phyloP scores from a whole-genome alignment of 1,140 invertebrate genomes.

The Drosophila kikkawai region DNA sequence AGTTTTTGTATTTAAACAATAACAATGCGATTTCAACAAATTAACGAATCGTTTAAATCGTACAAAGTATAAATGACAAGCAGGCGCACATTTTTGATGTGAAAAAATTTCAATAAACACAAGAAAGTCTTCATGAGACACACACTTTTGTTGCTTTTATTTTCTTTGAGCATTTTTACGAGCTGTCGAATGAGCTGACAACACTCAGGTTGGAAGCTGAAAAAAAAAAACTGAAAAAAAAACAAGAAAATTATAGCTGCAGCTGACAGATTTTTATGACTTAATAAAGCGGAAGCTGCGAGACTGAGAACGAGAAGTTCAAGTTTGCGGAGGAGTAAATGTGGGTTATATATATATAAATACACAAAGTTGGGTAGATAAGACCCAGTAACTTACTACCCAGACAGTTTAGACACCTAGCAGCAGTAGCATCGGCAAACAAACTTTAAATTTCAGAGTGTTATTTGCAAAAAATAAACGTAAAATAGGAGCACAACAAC shows the following conservation, averaged over 20 bases:
- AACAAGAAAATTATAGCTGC: conserved; percentile 48
- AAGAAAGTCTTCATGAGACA: conserved; percentile 14
- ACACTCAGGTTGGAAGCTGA: conserved; percentile 51
- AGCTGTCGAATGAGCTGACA: conserved; percentile 62
- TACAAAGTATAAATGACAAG: conserved; percentile 34
- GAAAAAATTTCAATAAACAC: conserved; percentile 37
- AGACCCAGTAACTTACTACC: conserved; percentile 47
- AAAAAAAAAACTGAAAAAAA: background rate
- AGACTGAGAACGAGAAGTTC: conserved; percentile 34
- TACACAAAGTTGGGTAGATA: conserved; percentile 28
- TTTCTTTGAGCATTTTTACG: conserved; percentile 56
- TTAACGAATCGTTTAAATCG: conserved; percentile 30
- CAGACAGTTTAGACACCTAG: conserved; percentile 37
- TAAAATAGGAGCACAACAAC: conserved; percentile 18
- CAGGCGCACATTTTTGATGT: conserved; percentile 6
- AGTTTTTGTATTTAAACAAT: conserved; percentile 11
- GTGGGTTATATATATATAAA: conserved; percentile 36
- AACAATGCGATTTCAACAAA: conserved; percentile 28
- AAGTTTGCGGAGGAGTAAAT: conserved; percentile 42
- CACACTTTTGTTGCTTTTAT: conserved; percentile 28
- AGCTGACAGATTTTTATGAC: conserved; percentile 60
- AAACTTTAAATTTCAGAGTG: conserved; percentile 47
- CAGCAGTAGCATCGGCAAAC: conserved; percentile 4
- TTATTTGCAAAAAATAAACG: conserved; percentile 56
- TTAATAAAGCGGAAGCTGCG: conserved; percentile 37